A percentile compares a stretch with the other conserved stretches of the same genome.
phyloP scores from a whole-genome alignment of 1,140 invertebrate species.

The Epicauta chinensis region DNA sequence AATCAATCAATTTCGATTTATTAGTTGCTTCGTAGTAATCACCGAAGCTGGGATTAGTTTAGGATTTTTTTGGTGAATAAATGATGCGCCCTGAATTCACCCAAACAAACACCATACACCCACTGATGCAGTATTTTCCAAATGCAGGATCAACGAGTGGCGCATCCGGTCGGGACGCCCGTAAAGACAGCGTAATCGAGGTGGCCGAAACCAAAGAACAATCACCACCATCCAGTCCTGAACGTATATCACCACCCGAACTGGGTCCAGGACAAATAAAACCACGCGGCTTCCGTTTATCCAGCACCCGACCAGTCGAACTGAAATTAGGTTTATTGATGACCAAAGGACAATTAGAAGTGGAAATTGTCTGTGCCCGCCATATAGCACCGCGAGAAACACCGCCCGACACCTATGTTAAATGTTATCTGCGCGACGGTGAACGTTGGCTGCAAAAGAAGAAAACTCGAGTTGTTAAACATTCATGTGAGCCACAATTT shows the following conservation, averaged over 20 bases:
- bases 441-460: slow-evolving; percentile 83
- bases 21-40: too few relatives aligned
- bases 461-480: slow-evolving; percentile 72
- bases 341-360: slow-evolving; percentile 85
- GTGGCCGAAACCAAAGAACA: slow-evolving; percentile 39
- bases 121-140: too few relatives aligned
- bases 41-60: too few relatives aligned
- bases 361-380: slow-evolving; percentile 63
- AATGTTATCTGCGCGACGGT: slow-evolving; percentile 85
- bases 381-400: slow-evolving; percentile 47
- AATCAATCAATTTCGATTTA: too few relatives aligned
- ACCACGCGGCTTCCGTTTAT: slow-evolving; percentile 62
- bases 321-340: slow-evolving; percentile 82
- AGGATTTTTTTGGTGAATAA: too few relatives aligned
- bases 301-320: slow-evolving; percentile 65
- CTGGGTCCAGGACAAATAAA: slow-evolving; percentile 73
- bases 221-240: slow-evolving; percentile 46
- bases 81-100: too few relatives aligned
- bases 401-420: slow-evolving; percentile 82
- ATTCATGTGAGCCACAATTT: slow-evolving; percentile 74
- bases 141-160: slow-evolving; percentile 24
- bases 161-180: slow-evolving; percentile 23
- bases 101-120: too few relatives aligned
- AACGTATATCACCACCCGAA: slow-evolving; percentile 39
- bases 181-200: slow-evolving; percentile 38